Evolutionary conservation across 2,113 vertebrate species (phyloP).

Genomic region (Ploceus nigricollis): DNA sequence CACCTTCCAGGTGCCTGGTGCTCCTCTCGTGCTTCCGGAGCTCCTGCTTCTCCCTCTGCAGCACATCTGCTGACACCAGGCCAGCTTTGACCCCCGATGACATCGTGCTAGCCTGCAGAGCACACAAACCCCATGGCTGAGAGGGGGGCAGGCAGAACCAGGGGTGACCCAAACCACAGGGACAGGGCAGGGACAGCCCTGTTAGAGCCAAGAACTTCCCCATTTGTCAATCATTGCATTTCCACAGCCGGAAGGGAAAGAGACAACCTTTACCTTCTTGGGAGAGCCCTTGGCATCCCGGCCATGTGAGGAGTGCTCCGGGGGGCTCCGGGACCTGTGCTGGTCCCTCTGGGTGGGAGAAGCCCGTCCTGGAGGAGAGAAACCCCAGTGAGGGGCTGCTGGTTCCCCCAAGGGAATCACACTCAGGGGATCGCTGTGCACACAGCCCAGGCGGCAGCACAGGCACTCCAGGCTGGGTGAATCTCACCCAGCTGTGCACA

Average conservation of each 20-base stretch:
- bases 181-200: neutral
- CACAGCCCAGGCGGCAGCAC: slow-evolving; percentile 5
- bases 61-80: slow-evolving; percentile 80
- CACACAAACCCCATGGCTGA: neutral
- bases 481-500: neutral
- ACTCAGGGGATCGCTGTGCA: slow-evolving; percentile 37
- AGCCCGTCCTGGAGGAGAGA: slow-evolving; percentile 66
- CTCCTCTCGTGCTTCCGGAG: slow-evolving; percentile 74
- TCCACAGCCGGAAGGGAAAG: rapidly evolving
- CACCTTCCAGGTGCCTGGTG: slow-evolving; percentile 84
- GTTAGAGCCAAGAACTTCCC: neutral
- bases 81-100: slow-evolving; percentile 83
- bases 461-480: neutral
- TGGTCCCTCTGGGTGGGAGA: neutral
- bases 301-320: rapidly evolving
- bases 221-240: rapidly evolving
- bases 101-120: slow-evolving; percentile 72
- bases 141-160: rapidly evolving
- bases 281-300: neutral
- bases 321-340: neutral
- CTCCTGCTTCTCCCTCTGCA: slow-evolving; percentile 85
- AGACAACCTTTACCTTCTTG: neutral
- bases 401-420: slow-evolving; percentile 68
- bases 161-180: rapidly evolving
- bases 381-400: slow-evolving; percentile 64